Evolutionary conservation across 2,797 vertebrate species (phyloP).

Genomic region (Discoglossus pictus): DNA sequence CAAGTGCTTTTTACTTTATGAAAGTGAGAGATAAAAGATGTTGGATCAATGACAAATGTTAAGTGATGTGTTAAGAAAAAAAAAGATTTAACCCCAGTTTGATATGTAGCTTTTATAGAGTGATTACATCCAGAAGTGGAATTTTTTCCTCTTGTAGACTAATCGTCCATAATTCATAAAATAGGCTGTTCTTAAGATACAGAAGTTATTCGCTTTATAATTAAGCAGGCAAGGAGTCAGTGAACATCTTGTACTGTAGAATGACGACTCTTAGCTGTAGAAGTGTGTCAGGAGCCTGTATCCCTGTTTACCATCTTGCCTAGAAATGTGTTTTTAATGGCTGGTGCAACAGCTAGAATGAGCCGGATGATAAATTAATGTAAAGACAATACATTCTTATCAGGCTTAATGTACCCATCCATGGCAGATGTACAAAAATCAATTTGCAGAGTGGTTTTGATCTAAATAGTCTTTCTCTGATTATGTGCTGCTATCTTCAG

Average conservation of each 20-base stretch:
- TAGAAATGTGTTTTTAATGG: constrained; percentile 48
- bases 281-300: constrained; percentile 20
- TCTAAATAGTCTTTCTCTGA: constrained; percentile 18
- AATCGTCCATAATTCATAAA: constrained; percentile 32
- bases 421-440: constrained; percentile 41
- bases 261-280: constrained; percentile 12
- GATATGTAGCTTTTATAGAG: constrained; percentile 7
- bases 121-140: constrained; percentile 24
- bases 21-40: constrained; percentile 8
- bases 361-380: constrained; percentile 21
- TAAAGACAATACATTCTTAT: constrained; percentile 21
- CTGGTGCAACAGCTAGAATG: constrained; percentile 21
- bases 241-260: constrained; percentile 28
- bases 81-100: neutral
- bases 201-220: constrained; percentile 40
- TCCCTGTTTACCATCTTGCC: constrained; percentile 34
- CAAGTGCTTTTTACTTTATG: constrained; percentile 20
- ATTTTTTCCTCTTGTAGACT: constrained; percentile 2
- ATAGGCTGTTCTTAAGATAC: constrained; percentile 26
- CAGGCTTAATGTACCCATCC: constrained; percentile 11
- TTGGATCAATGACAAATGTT: constrained; percentile 25
- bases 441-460: constrained; percentile 4
- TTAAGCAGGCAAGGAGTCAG: constrained; percentile 30
- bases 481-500: constrained; percentile 13
- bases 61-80: constrained; percentile 1